A percentile compares a stretch with the other conserved stretches of the same genome.
phyloP scores from a whole-genome alignment of 2,888 invertebrate species.

The Psylliodes chrysocephalus region DNA sequence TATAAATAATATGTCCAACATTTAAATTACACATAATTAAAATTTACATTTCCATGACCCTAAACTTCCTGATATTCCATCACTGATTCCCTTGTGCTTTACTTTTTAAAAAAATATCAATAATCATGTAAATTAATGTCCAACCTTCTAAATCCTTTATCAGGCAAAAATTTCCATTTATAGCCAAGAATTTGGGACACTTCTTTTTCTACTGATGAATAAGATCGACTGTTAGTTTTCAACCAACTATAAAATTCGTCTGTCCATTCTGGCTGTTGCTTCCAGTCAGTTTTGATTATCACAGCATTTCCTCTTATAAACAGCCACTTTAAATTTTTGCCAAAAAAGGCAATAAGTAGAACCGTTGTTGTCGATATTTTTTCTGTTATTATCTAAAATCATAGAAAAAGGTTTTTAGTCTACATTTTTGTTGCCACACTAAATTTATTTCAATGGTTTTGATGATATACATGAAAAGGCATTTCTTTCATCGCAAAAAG shows the following conservation, averaged over 20 bases:
- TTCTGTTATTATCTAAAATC: slow-evolving; percentile 75
- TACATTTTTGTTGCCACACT: too few relatives aligned
- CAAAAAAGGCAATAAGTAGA: slow-evolving; percentile 74
- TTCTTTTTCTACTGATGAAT: slow-evolving; percentile 74
- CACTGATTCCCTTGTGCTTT: too few relatives aligned
- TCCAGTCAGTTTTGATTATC: slow-evolving; percentile 77
- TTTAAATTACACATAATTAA: too few relatives aligned
- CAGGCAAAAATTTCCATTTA: slow-evolving; percentile 75
- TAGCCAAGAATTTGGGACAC: slow-evolving; percentile 75
- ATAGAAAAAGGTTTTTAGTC: too few relatives aligned
- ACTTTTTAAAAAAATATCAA: slow-evolving; percentile 31
- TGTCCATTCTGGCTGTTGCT: slow-evolving; percentile 73
- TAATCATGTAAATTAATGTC: slow-evolving; percentile 58
- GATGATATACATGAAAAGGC: too few relatives aligned
- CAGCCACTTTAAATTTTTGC: slow-evolving; percentile 71
- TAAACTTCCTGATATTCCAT: too few relatives aligned
- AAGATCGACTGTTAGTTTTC: slow-evolving; percentile 70
- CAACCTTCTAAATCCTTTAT: slow-evolving; percentile 71
- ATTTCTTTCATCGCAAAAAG: too few relatives aligned
- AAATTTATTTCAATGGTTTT: too few relatives aligned
- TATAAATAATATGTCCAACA: too few relatives aligned
- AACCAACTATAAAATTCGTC: slow-evolving; percentile 76
- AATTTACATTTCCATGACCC: too few relatives aligned
- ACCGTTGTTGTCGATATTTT: slow-evolving; percentile 82
- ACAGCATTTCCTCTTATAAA: slow-evolving; percentile 78